Evolutionary conservation across 2,797 vertebrate species (phyloP), one percentile per base, ranked within the genome.

Genomic region (Bradypodion pumilum): DNA sequence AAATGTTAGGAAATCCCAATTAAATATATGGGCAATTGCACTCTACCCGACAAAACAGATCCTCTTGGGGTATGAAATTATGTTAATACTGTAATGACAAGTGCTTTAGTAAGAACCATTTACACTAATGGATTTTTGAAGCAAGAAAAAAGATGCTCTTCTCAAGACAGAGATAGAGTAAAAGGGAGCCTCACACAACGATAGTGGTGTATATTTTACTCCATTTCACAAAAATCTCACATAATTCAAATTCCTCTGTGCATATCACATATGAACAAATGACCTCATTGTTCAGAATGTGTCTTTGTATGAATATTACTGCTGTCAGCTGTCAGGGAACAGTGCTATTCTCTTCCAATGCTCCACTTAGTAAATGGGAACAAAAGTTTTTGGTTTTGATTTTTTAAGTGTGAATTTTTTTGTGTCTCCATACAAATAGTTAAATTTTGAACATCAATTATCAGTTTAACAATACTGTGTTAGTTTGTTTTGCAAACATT

Each of bases 241-340:
- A 93, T 95, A 95, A 95, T 94, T 94, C 89, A 94, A 95, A 96
- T 95, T 94, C 94, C 89, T 0, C 90, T 75, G 89, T 91, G 92
- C 93, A 95, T 94, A 94, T 93, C 89, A 89, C 37, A 89, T 37
- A 35, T 74, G 93, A 94, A 96, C 94, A 96, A 96, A 94, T 0
- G 89, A 90, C 90, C 81, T 94, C 90, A 94, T 94, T 96, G 95
- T 96, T 96, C 92, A 83, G 90, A 94, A 91, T 89, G 87, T 84
- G 92, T 92, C 94, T 95, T 94, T 93, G 89, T 93, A 91, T 88
- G 91, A 91, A 93, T 91, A 91, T 90, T 90, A 93, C 92, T 91
- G 92, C 91, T 92, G 89, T 87, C 89, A 49, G 46, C 46, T 49
- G 7, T 49, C 46, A 88, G 88, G 29, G 89, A 89, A 86, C 91